These are phyloP conservation scores for Margarornis squamiger DNA, from an alignment of 2,797 vertebrate genomes.

Conservation along the genomic window DNA sequence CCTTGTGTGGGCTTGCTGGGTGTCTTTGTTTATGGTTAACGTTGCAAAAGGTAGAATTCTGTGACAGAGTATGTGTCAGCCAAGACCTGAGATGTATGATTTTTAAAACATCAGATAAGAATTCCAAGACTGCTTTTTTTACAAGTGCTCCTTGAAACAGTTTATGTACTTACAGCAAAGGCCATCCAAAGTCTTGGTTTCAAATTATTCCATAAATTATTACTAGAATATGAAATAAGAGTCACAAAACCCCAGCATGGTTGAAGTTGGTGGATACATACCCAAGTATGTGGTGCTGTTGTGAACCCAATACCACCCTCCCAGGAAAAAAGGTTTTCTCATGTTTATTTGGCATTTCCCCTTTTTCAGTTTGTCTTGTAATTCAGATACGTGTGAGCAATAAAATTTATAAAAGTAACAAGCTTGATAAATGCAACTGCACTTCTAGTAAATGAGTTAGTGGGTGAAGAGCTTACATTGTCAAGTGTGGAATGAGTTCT, in stretches of 20 bases:
- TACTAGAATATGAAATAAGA: background rate
- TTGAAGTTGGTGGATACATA: background rate
- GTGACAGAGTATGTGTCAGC: background rate
- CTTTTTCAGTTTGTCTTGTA: background rate
- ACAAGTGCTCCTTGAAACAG: background rate
- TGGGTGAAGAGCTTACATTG: background rate
- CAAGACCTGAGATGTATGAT: background rate
- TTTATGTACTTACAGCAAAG: background rate
- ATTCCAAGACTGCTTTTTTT: background rate
- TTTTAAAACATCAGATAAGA: background rate
- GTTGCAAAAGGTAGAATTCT: background rate
- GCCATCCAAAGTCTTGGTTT: background rate
- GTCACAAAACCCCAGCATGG: background rate
- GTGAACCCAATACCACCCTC: background rate
- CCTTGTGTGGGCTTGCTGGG: background rate
- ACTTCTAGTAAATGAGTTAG: background rate
- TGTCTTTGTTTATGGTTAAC: fast-evolving
- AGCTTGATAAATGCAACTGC: background rate
- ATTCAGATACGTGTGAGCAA: background rate
- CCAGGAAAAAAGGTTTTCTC: background rate
- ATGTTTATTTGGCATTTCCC: background rate
- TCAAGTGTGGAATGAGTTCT: background rate
- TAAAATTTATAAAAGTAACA: background rate
- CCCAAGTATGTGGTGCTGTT: background rate
- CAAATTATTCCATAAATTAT: background rate